Conservation (phyloP, 2,888 invertebrate species). For the Schizaphis graminum region DNA sequence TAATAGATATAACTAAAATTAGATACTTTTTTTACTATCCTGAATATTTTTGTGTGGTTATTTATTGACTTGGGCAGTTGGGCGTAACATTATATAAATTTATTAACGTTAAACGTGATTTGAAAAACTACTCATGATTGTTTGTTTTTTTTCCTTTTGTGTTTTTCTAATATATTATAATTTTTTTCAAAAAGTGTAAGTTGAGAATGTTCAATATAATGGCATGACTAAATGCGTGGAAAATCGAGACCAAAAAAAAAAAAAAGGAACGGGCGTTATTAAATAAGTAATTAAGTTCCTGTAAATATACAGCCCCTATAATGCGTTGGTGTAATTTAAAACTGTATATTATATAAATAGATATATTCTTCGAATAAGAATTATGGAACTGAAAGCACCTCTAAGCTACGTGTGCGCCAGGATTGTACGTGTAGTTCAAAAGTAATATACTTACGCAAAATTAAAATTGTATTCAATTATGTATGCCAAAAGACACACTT, state of each 20-base stretch:
- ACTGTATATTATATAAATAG: not conserved
- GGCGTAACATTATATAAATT: not conserved
- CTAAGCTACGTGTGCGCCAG: not conserved
- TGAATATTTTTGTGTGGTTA: not conserved
- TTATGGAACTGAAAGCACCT: not conserved
- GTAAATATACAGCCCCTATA: not conserved
- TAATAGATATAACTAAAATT: not conserved
- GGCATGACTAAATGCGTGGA: not conserved
- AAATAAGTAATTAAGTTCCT: not conserved
- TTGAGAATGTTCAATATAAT: not conserved
- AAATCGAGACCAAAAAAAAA: not conserved
- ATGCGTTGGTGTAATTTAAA: not conserved
- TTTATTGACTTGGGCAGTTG: not conserved
- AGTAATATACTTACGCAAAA: not conserved
- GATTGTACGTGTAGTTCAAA: not conserved
- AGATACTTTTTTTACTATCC: not conserved
- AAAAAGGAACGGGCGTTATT: not conserved
- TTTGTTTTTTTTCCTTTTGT: not conserved
- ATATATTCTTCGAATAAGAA: not conserved
- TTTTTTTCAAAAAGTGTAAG: not conserved
- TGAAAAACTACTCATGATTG: not conserved
- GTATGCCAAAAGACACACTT: not conserved
- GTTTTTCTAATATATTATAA: not conserved
- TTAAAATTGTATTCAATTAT: not conserved
- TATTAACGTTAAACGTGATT: not conserved